Evolutionary conservation across 2,888 invertebrate genomes (phyloP).

Genomic region (Andrena chrysosceles): DNA sequence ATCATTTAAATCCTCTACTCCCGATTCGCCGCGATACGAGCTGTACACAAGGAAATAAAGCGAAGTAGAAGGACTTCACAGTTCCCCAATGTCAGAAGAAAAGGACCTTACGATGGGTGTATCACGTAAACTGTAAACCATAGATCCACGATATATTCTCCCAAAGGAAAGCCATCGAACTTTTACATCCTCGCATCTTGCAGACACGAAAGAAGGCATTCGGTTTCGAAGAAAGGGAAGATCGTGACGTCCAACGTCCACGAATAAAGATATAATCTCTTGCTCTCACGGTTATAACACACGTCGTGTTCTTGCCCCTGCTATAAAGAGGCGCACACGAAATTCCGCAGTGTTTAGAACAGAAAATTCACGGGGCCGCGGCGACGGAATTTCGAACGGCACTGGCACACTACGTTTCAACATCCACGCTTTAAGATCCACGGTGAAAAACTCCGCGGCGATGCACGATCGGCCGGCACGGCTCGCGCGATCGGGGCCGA

Average conservation of each 20-base stretch:
- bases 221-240: neutral
- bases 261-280: neutral
- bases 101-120: neutral
- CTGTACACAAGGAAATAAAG: too few relatives aligned
- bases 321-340: neutral
- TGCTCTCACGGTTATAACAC: constrained; percentile 20
- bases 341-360: constrained; percentile 23
- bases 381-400: constrained; percentile 30
- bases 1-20: too few relatives aligned
- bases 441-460: constrained; percentile 14
- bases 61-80: neutral
- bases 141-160: neutral
- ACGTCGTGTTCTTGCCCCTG: neutral
- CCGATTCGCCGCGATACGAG: too few relatives aligned
- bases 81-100: neutral
- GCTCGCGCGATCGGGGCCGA: neutral
- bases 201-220: neutral
- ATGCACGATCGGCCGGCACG: neutral
- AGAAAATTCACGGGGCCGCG: constrained; percentile 29
- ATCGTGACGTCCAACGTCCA: neutral
- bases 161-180: neutral
- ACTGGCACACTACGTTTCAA: constrained; percentile 29
- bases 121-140: neutral
- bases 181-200: neutral
- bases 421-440: constrained; percentile 17